A percentile compares a stretch with the other conserved stretches of the same genome.
phyloP scores from a whole-genome alignment of 2,113 vertebrate species.

The Edolisoma coerulescens region DNA sequence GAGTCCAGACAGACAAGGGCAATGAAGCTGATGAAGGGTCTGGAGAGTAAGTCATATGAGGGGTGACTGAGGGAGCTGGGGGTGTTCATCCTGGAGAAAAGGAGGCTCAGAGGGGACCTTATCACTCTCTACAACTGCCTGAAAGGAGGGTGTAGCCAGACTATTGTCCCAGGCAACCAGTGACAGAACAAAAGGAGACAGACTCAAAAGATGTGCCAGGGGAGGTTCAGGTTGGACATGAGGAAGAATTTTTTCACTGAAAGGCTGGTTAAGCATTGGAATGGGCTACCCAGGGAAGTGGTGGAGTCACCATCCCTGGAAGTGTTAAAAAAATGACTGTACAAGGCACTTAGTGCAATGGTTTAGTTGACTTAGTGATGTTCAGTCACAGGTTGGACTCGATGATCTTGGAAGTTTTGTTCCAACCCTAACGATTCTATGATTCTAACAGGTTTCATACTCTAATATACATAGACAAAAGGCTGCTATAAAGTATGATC shows the following conservation, averaged over 20 bases:
- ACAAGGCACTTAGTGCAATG: neutral
- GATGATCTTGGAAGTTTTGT: neutral
- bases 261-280: neutral
- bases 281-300: neutral
- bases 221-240: neutral
- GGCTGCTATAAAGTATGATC: neutral
- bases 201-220: neutral
- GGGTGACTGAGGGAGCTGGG: neutral
- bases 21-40: neutral
- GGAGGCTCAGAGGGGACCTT: neutral
- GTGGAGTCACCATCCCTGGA: neutral
- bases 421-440: neutral
- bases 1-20: neutral
- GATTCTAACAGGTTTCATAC: neutral
- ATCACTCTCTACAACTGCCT: neutral
- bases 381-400: neutral
- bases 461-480: neutral
- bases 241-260: neutral
- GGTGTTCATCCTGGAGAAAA: neutral
- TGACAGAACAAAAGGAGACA: rapidly evolving
- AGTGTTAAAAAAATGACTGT: neutral
- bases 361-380: neutral
- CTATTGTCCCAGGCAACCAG: neutral
- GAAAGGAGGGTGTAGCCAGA: neutral
- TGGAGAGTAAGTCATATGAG: neutral